A percentile compares a stretch with the other conserved stretches of the same genome.
phyloP scores from a whole-genome alignment of 2,888 invertebrate genomes.

The Marronus borbonicus region DNA sequence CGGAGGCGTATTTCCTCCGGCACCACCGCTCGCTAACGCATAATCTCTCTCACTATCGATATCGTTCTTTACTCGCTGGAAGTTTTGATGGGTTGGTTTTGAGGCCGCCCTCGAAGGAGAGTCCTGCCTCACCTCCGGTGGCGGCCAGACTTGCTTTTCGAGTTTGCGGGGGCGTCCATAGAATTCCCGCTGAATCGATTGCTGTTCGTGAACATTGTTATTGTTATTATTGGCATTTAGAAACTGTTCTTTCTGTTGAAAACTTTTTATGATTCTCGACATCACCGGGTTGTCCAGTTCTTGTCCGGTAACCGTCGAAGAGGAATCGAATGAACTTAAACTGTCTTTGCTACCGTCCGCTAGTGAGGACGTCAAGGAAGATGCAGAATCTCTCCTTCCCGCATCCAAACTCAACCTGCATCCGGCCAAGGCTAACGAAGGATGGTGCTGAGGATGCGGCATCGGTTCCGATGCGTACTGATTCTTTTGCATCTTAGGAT shows the following conservation, averaged over 20 bases:
- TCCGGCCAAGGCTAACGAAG: conserved; percentile 61
- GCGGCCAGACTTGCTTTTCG: conserved; percentile 72
- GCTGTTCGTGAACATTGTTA: conserved; percentile 73
- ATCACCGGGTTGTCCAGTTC: conserved; percentile 80
- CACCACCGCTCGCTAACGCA: conserved; percentile 43
- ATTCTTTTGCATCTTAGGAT: conserved; percentile 53
- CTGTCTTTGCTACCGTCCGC: conserved; percentile 80
- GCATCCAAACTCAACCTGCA: conserved; percentile 70
- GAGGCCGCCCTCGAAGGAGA: conserved; percentile 71
- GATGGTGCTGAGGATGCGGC: conserved; percentile 40
- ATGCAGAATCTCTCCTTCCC: conserved; percentile 72
- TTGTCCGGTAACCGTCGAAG: conserved; percentile 78
- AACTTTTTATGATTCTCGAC: conserved; percentile 85
- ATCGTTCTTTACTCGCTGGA: conserved; percentile 71
- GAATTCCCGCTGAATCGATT: conserved; percentile 77
- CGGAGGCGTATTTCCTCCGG: conserved; percentile 54
- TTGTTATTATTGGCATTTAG: conserved; percentile 83
- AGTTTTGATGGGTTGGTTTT: conserved; percentile 70
- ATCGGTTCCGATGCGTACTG: conserved; percentile 42
- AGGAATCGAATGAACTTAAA: conserved; percentile 79
- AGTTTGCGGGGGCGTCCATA: conserved; percentile 86
- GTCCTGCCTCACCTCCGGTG: conserved; percentile 64
- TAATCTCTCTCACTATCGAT: conserved; percentile 69
- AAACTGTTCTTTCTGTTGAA: conserved; percentile 93
- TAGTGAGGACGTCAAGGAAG: conserved; percentile 76